phyloP scores from a whole-genome alignment of 2,797 vertebrate genomes.

The Pantherophis vulpinus region DNA sequence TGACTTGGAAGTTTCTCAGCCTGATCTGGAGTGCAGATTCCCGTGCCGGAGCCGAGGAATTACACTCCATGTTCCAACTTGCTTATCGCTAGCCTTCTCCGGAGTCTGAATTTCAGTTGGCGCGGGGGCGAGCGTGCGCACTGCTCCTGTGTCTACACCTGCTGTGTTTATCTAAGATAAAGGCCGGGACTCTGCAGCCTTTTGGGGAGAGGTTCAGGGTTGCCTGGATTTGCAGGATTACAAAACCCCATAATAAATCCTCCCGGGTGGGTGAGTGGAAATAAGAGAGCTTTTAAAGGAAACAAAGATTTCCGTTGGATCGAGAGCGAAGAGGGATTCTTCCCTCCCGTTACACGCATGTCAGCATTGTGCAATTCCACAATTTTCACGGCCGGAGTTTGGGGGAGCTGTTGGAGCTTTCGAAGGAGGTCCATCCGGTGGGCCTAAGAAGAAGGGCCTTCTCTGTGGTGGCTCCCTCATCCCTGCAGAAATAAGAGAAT shows the following conservation, averaged over 20 bases:
- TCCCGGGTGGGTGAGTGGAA: neutral
- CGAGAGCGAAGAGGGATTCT: neutral
- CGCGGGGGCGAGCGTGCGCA: no score
- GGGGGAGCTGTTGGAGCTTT: neutral
- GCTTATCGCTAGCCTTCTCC: neutral
- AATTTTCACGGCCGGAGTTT: neutral
- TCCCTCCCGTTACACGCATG: neutral
- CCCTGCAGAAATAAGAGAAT: neutral
- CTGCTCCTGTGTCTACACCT: neutral
- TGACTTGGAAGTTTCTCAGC: neutral
- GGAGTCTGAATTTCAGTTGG: neutral
- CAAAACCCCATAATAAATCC: neutral
- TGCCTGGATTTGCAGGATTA: neutral
- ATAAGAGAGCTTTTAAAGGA: neutral
- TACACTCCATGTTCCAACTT: neutral
- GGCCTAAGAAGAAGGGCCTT: neutral
- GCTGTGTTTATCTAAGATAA: constrained; percentile 27
- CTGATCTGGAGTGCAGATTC: neutral
- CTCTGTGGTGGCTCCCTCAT: neutral
- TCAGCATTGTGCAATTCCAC: neutral
- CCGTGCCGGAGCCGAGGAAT: neutral
- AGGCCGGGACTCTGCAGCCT: neutral
- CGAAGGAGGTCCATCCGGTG: neutral
- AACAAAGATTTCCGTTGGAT: neutral
- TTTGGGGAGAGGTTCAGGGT: neutral